These are phyloP conservation scores for Pseudorasbora parva DNA, from an alignment of 2,113 vertebrate species.

Conservation along the genomic window DNA sequence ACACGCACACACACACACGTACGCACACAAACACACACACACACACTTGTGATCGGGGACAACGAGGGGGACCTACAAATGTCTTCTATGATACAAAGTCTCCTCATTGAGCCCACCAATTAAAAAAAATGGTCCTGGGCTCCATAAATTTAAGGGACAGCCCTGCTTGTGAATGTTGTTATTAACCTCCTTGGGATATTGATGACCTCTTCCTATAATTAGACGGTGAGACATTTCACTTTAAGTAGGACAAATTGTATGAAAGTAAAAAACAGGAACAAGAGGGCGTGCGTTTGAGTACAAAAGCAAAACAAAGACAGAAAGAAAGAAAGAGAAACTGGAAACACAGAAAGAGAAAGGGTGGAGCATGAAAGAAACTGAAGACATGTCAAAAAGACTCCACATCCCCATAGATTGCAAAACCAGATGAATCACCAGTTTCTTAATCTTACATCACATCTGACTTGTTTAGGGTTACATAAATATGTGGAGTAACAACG, in stretches of 20 bases:
- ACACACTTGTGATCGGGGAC: not conserved
- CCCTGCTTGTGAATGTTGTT: conserved; percentile 13
- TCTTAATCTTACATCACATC: not conserved
- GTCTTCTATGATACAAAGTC: not conserved
- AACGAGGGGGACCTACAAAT: not conserved
- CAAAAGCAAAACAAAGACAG: not conserved
- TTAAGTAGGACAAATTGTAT: conserved; percentile 51
- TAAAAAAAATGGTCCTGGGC: not conserved
- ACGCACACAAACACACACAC: not conserved
- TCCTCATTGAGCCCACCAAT: not conserved
- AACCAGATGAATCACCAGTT: not conserved
- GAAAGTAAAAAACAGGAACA: conserved; percentile 13
- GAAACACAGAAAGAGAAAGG: not conserved
- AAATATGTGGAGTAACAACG: not conserved
- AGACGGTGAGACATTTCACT: conserved; percentile 33
- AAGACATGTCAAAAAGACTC: not conserved
- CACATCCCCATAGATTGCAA: conserved; percentile 10
- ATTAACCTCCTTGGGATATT: conserved; percentile 46
- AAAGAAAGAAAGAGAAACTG: not conserved
- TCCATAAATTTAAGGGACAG: not conserved
- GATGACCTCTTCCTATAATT: conserved; percentile 43
- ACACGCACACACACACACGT: not conserved
- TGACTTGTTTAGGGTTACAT: not conserved
- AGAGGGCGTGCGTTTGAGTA: not conserved
- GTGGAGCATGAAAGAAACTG: not conserved